Conservation (phyloP, 2,113 vertebrate genomes). For the Phyllostomus hastatus region DNA sequence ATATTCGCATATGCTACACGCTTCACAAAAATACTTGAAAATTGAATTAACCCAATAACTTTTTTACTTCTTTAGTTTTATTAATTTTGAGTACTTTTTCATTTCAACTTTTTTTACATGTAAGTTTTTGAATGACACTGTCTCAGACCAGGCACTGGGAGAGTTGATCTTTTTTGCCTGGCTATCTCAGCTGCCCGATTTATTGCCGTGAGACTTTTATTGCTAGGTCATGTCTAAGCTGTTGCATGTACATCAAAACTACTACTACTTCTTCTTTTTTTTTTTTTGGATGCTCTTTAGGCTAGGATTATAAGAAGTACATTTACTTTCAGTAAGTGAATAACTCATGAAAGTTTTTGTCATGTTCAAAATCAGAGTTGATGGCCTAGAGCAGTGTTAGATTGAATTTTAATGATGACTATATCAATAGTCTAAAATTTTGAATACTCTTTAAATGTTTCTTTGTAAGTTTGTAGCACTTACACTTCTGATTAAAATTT, state of each 20-base stretch:
- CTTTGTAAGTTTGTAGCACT: slow-evolving; percentile 15
- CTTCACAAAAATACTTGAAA: neutral
- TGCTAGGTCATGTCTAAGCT: neutral
- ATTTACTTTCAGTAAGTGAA: neutral
- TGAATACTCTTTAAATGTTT: neutral
- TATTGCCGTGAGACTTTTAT: neutral
- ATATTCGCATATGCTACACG: neutral
- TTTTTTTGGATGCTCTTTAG: neutral
- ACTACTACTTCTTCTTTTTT: too few relatives aligned
- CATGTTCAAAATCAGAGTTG: neutral
- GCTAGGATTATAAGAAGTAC: neutral
- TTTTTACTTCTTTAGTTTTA: neutral
- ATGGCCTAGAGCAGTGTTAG: neutral
- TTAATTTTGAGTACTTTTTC: slow-evolving; percentile 25
- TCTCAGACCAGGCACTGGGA: neutral
- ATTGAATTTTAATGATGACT: slow-evolving; percentile 23
- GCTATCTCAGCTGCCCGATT: neutral
- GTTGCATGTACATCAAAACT: neutral
- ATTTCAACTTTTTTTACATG: slow-evolving; percentile 5
- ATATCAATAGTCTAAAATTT: neutral
- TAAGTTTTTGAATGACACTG: neutral
- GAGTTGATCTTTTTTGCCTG: neutral
- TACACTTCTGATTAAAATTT: slow-evolving; percentile 22
- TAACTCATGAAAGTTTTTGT: neutral
- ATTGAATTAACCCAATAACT: neutral